A percentile compares a stretch with the other conserved stretches of the same genome.
Evolutionary conservation across 1,140 invertebrate genomes (phyloP).

Genomic region (Brachionus koreanus): DNA sequence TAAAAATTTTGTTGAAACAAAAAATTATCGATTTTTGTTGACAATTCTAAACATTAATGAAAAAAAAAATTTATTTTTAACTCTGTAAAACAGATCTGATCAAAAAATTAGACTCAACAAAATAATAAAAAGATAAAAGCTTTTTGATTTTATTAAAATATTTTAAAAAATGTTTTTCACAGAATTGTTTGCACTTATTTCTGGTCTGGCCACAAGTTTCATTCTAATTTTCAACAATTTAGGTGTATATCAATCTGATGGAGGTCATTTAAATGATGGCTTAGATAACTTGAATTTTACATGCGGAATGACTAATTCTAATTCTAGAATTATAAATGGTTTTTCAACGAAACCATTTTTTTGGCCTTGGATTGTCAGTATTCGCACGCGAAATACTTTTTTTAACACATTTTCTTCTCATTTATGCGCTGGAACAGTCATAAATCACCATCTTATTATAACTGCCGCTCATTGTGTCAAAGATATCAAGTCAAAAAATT

Average conservation of each 20-base stretch:
- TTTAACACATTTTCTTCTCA: constrained; percentile 45
- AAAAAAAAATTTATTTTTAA: neutral
- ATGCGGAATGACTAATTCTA: neutral
- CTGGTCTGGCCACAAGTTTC: neutral
- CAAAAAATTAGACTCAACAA: too few relatives aligned
- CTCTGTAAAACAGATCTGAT: neutral
- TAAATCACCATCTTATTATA: constrained; percentile 68
- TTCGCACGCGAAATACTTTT: constrained; percentile 43
- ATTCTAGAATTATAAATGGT: constrained; percentile 23
- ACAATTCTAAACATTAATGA: neutral
- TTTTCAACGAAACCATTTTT: neutral
- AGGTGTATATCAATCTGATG: neutral
- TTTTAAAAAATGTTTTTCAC: neutral
- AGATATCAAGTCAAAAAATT: neutral
- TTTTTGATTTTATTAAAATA: too few relatives aligned
- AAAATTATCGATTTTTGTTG: too few relatives aligned
- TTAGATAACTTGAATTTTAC: neutral
- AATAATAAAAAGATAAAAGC: too few relatives aligned
- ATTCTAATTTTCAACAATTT: neutral
- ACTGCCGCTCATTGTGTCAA: constrained; percentile 70
- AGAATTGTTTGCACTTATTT: neutral
- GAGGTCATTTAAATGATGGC: neutral
- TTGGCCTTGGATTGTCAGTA: constrained; percentile 49
- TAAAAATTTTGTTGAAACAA: too few relatives aligned
- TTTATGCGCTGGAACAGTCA: constrained; percentile 73